Base-by-base conservation (phyloP, 2,113 vertebrate genomes). In the Rattus rattus region DNA sequence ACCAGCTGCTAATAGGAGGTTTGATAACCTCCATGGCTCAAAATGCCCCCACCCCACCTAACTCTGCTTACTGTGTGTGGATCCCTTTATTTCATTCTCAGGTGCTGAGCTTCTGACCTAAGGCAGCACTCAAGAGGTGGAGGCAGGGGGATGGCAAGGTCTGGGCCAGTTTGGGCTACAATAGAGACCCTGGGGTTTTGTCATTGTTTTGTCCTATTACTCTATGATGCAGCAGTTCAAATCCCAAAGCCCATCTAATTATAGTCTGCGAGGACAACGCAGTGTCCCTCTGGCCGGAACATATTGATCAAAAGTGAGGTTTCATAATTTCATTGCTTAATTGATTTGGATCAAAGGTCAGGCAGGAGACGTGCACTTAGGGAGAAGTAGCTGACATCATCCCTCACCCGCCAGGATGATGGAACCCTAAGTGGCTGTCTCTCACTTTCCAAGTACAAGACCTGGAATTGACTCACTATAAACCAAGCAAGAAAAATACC, bases 241-340 rank as follows among this genome's bases (percentile, higher is more conserved):
- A 75, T 95, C 88, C 90, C 70, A 95, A 96, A 72, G 22, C 0
- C 80, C 91, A 87, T 96, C 97, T 96, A 97, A 96, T 96, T 97
- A 95, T 93, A 96, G 96, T 77, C 72, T 88, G 36, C 77, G 92
- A 95, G 92, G 67, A 94, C 97, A 91, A 26, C 59, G 49, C 2
- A 5, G 43, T 92, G 91, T 96, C 80, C 70, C 80, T 93, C 56
- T 77, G 90, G 61, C 92, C 5, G 0, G 95, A 96, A 94, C n/a
- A 47, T 95, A 96, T 93, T 89, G 90, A 96, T 96, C 88, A 59
- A 94, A 93, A 96, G 59, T 65, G 93, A 96, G 90, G 54, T 81
- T 92, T 96, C 85, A 28, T 94, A 92, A 92, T 94, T 91, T 88
- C 65, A 95, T 90, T 95, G 95, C 90, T 88, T 97, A 96, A 97